phyloP scores from a whole-genome alignment of 2,888 invertebrate species.

The Lasioglossum lativentre region DNA sequence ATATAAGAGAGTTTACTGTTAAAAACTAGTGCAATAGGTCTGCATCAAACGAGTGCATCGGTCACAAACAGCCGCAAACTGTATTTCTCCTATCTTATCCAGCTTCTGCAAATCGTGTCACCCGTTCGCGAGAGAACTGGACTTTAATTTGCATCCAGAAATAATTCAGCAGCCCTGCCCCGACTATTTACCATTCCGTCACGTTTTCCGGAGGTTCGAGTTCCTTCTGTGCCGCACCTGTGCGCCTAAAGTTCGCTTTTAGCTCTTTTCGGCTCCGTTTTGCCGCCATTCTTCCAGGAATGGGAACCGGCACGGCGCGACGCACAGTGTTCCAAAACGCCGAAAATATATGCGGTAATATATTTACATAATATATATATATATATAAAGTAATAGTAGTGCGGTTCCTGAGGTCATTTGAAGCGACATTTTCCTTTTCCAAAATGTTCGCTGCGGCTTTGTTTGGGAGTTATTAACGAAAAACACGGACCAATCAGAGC shows the following conservation, averaged over 20 bases:
- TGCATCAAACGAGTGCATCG: too few species aligned
- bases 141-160: slow-evolving; percentile 4
- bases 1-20: not conserved
- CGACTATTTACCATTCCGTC: slow-evolving; percentile 49
- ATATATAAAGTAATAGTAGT: too few species aligned
- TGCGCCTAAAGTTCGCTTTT: slow-evolving; percentile 12
- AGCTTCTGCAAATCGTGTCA: not conserved
- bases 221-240: slow-evolving; percentile 35
- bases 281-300: slow-evolving; percentile 43
- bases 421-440: too few species aligned
- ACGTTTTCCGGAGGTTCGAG: slow-evolving; percentile 48
- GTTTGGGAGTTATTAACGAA: too few species aligned
- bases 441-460: too few species aligned
- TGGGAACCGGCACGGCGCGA: slow-evolving; percentile 41
- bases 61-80: not conserved
- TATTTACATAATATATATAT: too few species aligned
- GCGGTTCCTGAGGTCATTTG: too few species aligned
- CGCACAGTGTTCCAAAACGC: too few species aligned
- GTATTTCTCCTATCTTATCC: not conserved
- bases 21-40: not conserved
- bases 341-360: too few species aligned
- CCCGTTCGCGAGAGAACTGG: not conserved
- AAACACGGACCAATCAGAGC: too few species aligned
- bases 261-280: slow-evolving; percentile 38
- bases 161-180: not conserved